Conservation (phyloP, 1,140 invertebrate species). For the Prorops nasuta region DNA sequence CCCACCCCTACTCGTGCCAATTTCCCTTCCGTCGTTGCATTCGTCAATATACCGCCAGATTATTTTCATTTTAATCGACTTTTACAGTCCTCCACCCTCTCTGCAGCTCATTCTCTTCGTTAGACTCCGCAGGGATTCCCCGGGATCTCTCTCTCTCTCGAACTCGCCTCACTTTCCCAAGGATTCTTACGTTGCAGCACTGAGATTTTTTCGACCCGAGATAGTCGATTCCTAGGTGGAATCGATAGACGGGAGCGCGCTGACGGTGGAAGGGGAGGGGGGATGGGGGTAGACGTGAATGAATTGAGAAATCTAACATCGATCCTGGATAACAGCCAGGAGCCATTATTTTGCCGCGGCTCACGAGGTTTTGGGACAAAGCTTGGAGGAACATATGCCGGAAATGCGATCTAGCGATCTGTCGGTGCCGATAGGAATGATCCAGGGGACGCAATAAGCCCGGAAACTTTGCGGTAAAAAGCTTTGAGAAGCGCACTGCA, state of each 20-base stretch:
- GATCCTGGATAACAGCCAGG: slow-evolving; percentile 36
- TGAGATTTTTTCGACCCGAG: no score
- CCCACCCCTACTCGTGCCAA: no score
- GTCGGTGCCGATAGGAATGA: slow-evolving; percentile 9
- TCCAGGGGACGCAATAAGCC: no score
- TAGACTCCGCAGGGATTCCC: background rate
- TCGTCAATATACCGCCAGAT: no score
- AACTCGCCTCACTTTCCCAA: background rate
- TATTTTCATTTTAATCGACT: no score
- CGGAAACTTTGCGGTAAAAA: no score
- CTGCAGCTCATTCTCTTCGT: no score
- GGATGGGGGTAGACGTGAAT: slow-evolving; percentile 6
- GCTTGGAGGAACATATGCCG: background rate
- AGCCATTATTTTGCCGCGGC: slow-evolving; percentile 1
- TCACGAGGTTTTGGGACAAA: background rate
- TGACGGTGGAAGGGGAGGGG: slow-evolving; percentile 4
- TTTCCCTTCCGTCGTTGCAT: no score
- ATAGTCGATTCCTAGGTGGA: no score
- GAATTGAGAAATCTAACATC: slow-evolving; percentile 29
- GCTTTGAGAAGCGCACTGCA: no score
- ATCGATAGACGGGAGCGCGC: no score
- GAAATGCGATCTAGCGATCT: slow-evolving; percentile 13
- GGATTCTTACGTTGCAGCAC: background rate
- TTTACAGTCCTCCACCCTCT: no score
- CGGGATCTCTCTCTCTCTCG: background rate